These are phyloP conservation scores for Xenops minutus DNA, from an alignment of 2,797 vertebrate genomes.

Conservation along the genomic window DNA sequence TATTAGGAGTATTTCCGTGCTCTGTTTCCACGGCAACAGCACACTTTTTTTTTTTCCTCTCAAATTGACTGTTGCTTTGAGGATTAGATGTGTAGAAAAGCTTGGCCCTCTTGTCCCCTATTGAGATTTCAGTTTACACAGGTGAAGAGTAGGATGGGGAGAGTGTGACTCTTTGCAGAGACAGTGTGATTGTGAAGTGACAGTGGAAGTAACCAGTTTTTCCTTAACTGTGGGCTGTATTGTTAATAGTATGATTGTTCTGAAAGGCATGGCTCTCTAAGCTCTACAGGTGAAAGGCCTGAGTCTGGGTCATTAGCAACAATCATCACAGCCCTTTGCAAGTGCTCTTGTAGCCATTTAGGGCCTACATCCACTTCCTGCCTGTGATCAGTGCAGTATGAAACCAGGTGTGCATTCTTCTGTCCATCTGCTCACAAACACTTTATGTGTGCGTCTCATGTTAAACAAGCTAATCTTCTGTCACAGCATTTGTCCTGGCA, in stretches of 20 bases:
- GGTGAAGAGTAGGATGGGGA: neutral
- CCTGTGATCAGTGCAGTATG: neutral
- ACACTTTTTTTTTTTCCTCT: neutral
- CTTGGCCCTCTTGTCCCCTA: neutral
- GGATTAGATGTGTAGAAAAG: neutral
- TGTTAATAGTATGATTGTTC: neutral
- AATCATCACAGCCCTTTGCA: neutral
- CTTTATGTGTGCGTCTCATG: neutral
- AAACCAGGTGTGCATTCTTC: neutral
- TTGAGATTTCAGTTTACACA: neutral
- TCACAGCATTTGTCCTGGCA: neutral
- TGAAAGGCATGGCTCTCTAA: neutral
- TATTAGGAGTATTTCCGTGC: neutral
- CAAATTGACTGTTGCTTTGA: neutral
- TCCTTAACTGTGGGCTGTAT: neutral
- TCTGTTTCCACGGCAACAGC: slow-evolving; percentile 35
- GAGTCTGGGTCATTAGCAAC: neutral
- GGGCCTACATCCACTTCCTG: neutral
- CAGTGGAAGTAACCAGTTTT: neutral
- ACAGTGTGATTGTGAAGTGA: neutral
- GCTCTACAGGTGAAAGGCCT: neutral
- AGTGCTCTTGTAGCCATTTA: neutral
- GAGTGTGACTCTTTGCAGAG: neutral
- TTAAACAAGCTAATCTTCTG: neutral
- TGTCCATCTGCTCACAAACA: neutral